Conservation (phyloP, 2,113 vertebrate species). For the Isichthys henryi region DNA sequence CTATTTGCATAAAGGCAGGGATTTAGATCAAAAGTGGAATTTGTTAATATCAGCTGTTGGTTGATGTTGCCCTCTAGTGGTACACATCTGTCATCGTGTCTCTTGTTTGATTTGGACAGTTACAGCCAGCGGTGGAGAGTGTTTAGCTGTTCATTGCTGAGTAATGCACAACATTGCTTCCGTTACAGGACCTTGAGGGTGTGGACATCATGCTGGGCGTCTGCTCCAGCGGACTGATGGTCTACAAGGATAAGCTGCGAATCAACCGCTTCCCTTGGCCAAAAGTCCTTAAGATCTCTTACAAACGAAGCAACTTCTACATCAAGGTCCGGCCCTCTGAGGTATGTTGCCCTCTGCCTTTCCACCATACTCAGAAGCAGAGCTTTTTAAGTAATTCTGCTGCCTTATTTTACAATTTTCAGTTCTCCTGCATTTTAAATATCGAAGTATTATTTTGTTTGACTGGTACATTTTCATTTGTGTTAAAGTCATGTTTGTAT, state of each 20-base stretch:
- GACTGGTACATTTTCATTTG: neutral
- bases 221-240: conserved; percentile 90
- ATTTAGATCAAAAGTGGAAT: conserved; percentile 35
- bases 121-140: neutral
- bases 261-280: conserved; percentile 98
- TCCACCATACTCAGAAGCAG: neutral
- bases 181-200: conserved; percentile 80
- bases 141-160: neutral
- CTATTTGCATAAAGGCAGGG: conserved; percentile 39
- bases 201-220: conserved; percentile 95
- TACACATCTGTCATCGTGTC: neutral
- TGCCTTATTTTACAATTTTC: neutral
- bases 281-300: conserved; percentile 96
- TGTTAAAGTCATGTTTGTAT: neutral
- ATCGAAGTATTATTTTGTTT: neutral
- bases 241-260: conserved; percentile 95
- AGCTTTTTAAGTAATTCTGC: neutral
- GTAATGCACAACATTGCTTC: neutral
- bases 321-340: conserved; percentile 95
- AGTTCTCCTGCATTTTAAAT: neutral
- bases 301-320: conserved; percentile 96
- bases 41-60: neutral
- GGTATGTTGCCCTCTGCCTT: conserved; percentile 46
- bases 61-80: conserved; percentile 38
- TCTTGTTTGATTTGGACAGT: neutral